A percentile compares a stretch with the other conserved stretches of the same genome.
These are phyloP conservation scores for Campaea margaritaria DNA, from an alignment of 2,888 invertebrate species.

Conservation along the genomic window DNA sequence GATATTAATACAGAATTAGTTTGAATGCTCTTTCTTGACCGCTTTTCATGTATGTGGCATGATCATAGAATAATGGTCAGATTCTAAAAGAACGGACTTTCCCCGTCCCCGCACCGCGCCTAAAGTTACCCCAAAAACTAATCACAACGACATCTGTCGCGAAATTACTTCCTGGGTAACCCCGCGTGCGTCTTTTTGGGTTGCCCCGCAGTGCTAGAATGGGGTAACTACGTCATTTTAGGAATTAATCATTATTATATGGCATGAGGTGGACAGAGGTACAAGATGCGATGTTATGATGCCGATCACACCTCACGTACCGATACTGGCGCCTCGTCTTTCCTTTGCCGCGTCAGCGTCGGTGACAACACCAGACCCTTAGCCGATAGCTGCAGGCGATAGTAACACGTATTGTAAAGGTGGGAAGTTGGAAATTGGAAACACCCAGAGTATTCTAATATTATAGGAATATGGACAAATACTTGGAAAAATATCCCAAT, in stretches of 20 bases:
- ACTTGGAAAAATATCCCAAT: not conserved
- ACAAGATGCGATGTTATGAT: constrained; percentile 23
- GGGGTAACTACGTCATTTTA: too few relatives aligned
- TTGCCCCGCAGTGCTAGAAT: too few relatives aligned
- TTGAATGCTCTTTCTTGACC: constrained; percentile 3
- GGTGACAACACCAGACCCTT: constrained; percentile 76
- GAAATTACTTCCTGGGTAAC: too few relatives aligned
- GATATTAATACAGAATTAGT: constrained; percentile 4
- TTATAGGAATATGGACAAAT: constrained; percentile 4
- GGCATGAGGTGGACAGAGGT: constrained; percentile 27
- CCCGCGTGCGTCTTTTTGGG: too few relatives aligned
- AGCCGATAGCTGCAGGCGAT: constrained; percentile 72
- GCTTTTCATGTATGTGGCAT: constrained; percentile 4
- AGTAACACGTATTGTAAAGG: constrained; percentile 55
- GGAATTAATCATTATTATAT: not conserved
- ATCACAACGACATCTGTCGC: too few relatives aligned
- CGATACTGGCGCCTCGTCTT: constrained; percentile 60
- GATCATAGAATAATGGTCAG: too few relatives aligned
- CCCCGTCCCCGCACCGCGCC: too few relatives aligned
- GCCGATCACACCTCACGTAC: constrained; percentile 61
- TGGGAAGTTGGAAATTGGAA: constrained; percentile 45
- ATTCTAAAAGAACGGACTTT: too few relatives aligned
- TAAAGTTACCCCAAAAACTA: too few relatives aligned
- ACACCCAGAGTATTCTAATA: constrained; percentile 18
- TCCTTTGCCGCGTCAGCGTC: constrained; percentile 69